Evolutionary conservation across 2,113 vertebrate species (phyloP), one percentile per base, ranked within the genome.

Genomic region (Ramphastos sulfuratus): DNA sequence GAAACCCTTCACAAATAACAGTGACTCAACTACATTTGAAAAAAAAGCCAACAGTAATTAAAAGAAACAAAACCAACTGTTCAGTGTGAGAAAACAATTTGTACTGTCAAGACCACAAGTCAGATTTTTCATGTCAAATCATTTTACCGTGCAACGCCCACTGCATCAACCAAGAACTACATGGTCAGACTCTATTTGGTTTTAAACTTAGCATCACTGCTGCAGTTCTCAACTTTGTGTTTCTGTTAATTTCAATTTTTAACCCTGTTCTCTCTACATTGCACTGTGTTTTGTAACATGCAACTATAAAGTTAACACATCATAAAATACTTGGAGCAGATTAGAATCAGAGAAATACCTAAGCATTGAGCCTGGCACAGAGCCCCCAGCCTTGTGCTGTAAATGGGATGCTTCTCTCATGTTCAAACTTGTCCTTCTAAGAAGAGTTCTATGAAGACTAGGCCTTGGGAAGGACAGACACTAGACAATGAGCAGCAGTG

Each of bases 241-340:
- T 71, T 85, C 25, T 69, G 23, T 17, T 3, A 58, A 42, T 16
- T 52, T 24, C 14, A 16, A 9, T 15, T 74, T 69, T 44, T 10
- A 75, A 46, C 9, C 9, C 1, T 0, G 9, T 7, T 70, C 28
- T 46, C 17, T 21, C 35, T 35, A 39, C 25, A 27, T 73, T 70
- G 15, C 1, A 2, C 7, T 23, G 6, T 10, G 18, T 39, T 23
- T 35, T 25, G 12, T 25, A 65, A 59, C 0, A 4, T 7, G 19
- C 18, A 52, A 37, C 19, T 28, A 48, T 59, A n/a, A 54, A 67
- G 35, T 61, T 8, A 31, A 28, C 24, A 7, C 5, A 5, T 65
- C 3, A 56, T 14, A 9, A 60, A 65, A 52, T 12, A 35, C n/a
- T 5, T 87, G 37, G n/a, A 74, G 14, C 31, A 78, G 7, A 46